Evolutionary conservation across 1,140 invertebrate species (phyloP), one percentile per base, ranked within the genome.

Genomic region (Pogonomyrmex californicus): DNA sequence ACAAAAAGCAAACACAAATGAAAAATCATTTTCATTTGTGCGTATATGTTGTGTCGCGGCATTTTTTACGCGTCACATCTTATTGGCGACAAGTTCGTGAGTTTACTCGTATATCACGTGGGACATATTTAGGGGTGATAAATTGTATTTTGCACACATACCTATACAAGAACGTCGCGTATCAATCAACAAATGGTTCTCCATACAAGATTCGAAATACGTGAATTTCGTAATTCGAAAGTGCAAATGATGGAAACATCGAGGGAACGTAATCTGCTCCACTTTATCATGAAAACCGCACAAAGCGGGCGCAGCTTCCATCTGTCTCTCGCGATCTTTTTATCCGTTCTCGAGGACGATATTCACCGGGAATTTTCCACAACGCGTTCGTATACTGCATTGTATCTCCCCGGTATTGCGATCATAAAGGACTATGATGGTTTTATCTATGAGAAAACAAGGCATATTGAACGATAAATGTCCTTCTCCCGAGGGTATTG

Each of bases 191-290:
- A 5, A 17, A 70, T 2, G 47, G 12, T 44, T 41, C 23, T 1
- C 5, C 36, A n/a, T 23, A 23, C 23, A 87, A 87, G 58, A 33
- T 87, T 85, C 33, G 5, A 9, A 33, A 86, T 49, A 78, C 83
- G 58, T 30, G 66, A 58, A 65, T 82, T 89, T 44, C 38, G 38
- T 87, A 90, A 90, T 87, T 76, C 36, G 58, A 78, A 79, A 87
- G 77, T 76, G 63, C 70, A 49, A 71, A 33, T 77, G 56, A 71
- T 41, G 23, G 30, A 79, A 65, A 41, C n/a, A 14, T 47, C 36
- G 60, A 41, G 71, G n/a, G 56, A 73, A 76, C 60, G 77, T 89
- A 89, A 90, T 90, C 56, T 66, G 56, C 62, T 58, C 14, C 49
- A 90, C 70, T 83, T 83, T 77, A 60, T 73, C 70, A 54, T 49